Evolutionary conservation across 2,888 invertebrate species (phyloP).

Genomic region (Cephus pulcher): DNA sequence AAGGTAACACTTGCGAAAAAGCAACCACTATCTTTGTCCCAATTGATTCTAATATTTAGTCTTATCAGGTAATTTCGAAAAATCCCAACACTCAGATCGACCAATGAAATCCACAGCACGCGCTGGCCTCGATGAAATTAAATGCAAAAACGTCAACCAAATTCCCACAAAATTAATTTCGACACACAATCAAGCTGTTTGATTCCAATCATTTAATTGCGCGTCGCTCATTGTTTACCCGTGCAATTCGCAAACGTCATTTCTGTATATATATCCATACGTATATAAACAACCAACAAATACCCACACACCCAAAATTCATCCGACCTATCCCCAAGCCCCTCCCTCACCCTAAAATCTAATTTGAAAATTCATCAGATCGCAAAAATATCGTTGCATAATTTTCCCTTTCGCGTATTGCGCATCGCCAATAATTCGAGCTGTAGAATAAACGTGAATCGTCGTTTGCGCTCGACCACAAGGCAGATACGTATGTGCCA

Average conservation of each 20-base stretch:
- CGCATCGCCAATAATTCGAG: neutral
- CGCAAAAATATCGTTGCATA: no score
- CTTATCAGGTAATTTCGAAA: neutral
- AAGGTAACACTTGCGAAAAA: neutral
- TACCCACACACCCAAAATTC: no score
- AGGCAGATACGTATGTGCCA: slow-evolving; percentile 12
- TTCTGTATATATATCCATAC: neutral
- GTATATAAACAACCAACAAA: no score
- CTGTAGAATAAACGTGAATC: neutral
- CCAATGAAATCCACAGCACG: neutral
- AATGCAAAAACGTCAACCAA: slow-evolving; percentile 14
- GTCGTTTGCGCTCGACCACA: neutral
- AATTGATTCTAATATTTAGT: neutral
- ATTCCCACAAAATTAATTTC: slow-evolving; percentile 20
- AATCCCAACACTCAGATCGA: neutral
- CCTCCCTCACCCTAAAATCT: neutral
- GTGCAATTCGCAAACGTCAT: neutral
- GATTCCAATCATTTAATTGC: slow-evolving; percentile 34
- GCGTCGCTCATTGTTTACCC: neutral
- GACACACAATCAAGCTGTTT: slow-evolving; percentile 19
- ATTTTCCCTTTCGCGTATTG: neutral
- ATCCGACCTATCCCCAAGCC: no score
- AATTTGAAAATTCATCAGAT: neutral
- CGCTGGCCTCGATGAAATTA: neutral
- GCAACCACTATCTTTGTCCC: neutral